Percentiles rank a stretch among this genome's conserved stretches.
Conservation (phyloP, 2,888 invertebrate species). For the Agrotis ipsilon region DNA sequence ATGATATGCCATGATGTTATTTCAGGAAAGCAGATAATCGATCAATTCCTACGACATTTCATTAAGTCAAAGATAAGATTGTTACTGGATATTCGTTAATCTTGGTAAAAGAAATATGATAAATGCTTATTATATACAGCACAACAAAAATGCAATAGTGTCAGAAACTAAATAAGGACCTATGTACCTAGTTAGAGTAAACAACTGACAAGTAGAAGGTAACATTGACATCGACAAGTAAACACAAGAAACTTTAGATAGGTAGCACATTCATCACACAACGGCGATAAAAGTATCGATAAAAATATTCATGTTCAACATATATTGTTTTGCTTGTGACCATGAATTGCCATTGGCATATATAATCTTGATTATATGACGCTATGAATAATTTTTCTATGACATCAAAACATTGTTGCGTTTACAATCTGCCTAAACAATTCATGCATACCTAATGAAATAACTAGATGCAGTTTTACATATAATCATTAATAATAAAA, state of each 20-base stretch:
- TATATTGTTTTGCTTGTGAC: constrained; percentile 12
- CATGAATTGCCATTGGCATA: constrained; percentile 14
- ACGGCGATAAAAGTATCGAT: constrained; percentile 10
- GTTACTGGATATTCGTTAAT: constrained; percentile 18
- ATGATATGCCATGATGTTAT: constrained; percentile 19
- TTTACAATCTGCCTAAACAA: constrained; percentile 3
- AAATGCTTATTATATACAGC: constrained; percentile 56
- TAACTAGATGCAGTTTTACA: constrained; percentile 19
- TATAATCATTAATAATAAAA: constrained; percentile 3
- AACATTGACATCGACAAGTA: constrained; percentile 29
- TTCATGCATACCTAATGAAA: constrained; percentile 12
- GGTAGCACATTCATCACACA: constrained; percentile 40
- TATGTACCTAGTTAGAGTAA: constrained; percentile 19
- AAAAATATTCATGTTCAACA: neutral
- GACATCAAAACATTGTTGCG: constrained; percentile 1
- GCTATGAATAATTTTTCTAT: constrained; percentile 3
- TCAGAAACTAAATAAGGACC: constrained; percentile 16
- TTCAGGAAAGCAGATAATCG: constrained; percentile 40
- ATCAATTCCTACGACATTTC: constrained; percentile 21
- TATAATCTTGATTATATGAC: constrained; percentile 17
- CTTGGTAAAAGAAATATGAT: constrained; percentile 18
- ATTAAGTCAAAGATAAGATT: constrained; percentile 46
- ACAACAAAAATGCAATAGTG: constrained; percentile 47
- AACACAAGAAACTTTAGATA: constrained; percentile 35
- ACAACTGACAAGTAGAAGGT: constrained; percentile 32